Base-by-base conservation (phyloP, 2,113 vertebrate genomes). In the Plecturocebus donacophilus region DNA sequence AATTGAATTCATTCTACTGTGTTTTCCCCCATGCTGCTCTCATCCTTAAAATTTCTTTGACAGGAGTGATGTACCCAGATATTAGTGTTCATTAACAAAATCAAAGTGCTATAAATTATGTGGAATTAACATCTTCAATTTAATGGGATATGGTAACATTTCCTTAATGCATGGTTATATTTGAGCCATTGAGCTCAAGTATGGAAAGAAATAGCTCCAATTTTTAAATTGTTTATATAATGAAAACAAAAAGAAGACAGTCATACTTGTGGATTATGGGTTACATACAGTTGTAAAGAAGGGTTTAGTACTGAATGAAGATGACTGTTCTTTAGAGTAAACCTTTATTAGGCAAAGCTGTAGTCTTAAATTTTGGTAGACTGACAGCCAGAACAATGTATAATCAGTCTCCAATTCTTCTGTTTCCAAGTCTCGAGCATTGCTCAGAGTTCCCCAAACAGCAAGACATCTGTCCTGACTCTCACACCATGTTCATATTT, bases 41-140 rank as follows among this genome's bases (percentile, higher is more conserved):
- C 17, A 35, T 3, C 47, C 11, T 93, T 77, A 56, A 49, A 66
- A 32, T 66, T 79, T 38, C 73, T 97, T 98, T 95, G 49, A 70
- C 49, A 90, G 49, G 32, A 90, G 0, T 2, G 84, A 56, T 92
- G 14, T 47, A 77, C 19, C 35, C 76, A 90, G 71, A 66, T 40
- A 96, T 19, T 91, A 70, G 64, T 52, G n/a, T 87, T 91, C 84
- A 97, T 90, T 56, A 96, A 97, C 45, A 70, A 86, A 95, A 86
- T 77, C 45, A 87, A n/a, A 77, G 14, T 30, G 35, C 10, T 58
- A 58, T 76, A 52, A 64, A 45, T 58, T 6, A 45, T 58, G 1
- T 89, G 8, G 12, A 90, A n/a, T 94, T 73, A 40, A 42, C 8
- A 14, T 93, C 90, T 88, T 75, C 40, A 79, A 80, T 80, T 79